Percentiles rank a stretch among this genome's conserved stretches.
These are phyloP conservation scores for Anorthoa munda DNA, from an alignment of 2,888 invertebrate species.

Conservation along the genomic window DNA sequence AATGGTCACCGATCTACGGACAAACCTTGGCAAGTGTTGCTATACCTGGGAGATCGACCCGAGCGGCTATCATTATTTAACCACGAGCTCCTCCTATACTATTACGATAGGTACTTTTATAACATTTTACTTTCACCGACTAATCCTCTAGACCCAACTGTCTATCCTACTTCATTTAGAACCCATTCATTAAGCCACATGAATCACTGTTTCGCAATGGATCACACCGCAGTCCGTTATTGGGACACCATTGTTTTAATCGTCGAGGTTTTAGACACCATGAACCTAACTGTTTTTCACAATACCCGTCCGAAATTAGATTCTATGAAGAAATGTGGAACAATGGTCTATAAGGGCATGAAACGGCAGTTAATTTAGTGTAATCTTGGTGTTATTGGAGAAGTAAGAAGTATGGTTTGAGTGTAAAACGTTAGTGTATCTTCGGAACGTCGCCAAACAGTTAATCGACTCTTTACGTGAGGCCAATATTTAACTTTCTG, in stretches of 20 bases:
- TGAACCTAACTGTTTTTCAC: constrained; percentile 61
- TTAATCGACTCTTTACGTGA: too few relatives aligned
- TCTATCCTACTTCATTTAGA: constrained; percentile 6
- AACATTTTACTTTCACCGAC: too few relatives aligned
- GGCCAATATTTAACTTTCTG: too few relatives aligned
- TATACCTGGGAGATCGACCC: too few relatives aligned
- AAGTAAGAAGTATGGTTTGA: not conserved
- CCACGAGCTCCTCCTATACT: too few relatives aligned
- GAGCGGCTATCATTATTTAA: too few relatives aligned
- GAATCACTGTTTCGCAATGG: constrained; percentile 57
- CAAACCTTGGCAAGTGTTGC: too few relatives aligned
- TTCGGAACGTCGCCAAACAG: too few relatives aligned
- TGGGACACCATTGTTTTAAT: constrained; percentile 65
- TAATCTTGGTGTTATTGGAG: constrained; percentile 3
- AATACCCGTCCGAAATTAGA: constrained; percentile 43
- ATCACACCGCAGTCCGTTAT: constrained; percentile 58
- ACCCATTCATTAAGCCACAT: constrained; percentile 43
- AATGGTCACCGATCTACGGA: too few relatives aligned
- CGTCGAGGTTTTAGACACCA: constrained; percentile 48
- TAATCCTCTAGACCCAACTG: not conserved
- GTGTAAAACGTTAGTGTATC: too few relatives aligned
- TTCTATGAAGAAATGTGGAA: constrained; percentile 32
- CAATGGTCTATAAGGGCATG: constrained; percentile 26
- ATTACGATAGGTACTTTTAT: too few relatives aligned
- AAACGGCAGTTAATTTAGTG: not conserved